Evolutionary conservation across 2,888 invertebrate genomes (phyloP).

Genomic region (Helleia helle): DNA sequence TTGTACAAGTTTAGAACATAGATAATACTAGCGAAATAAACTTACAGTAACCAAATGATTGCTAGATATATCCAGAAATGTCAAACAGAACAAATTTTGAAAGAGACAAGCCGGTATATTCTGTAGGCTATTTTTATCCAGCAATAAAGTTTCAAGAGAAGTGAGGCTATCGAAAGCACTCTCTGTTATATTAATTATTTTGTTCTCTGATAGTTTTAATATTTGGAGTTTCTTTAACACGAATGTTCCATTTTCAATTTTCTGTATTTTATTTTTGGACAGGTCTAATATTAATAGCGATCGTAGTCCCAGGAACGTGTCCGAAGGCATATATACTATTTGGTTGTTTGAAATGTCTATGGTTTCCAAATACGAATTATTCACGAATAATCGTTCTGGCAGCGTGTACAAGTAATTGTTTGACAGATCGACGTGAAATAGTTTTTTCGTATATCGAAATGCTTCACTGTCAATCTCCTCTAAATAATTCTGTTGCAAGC

Average conservation of each 20-base stretch:
- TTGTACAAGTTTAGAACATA: too few species aligned
- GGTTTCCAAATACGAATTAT: constrained; percentile 72
- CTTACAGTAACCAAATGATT: constrained; percentile 68
- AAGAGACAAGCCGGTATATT: constrained; percentile 62
- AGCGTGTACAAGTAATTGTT: constrained; percentile 76
- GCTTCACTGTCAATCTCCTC: constrained; percentile 75
- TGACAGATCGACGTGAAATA: constrained; percentile 80
- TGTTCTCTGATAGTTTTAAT: constrained; percentile 81
- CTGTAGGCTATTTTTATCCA: constrained; percentile 71
- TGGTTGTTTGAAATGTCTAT: constrained; percentile 80
- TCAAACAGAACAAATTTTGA: constrained; percentile 59
- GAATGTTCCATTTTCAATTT: constrained; percentile 74
- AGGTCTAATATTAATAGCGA: constrained; percentile 80
- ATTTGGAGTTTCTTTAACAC: constrained; percentile 72
- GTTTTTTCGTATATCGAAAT: constrained; percentile 72
- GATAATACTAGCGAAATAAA: constrained; percentile 20
- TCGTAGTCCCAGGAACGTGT: constrained; percentile 71
- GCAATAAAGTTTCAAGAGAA: constrained; percentile 68
- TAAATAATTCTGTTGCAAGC: constrained; percentile 77
- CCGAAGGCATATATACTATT: constrained; percentile 71
- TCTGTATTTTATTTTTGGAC: constrained; percentile 77
- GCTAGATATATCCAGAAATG: constrained; percentile 68
- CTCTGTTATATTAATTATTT: constrained; percentile 72
- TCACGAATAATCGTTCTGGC: constrained; percentile 73
- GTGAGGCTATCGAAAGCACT: constrained; percentile 68